These are phyloP conservation scores for Alethe castanea DNA, from an alignment of 2,113 vertebrate genomes.

Conservation along the genomic window DNA sequence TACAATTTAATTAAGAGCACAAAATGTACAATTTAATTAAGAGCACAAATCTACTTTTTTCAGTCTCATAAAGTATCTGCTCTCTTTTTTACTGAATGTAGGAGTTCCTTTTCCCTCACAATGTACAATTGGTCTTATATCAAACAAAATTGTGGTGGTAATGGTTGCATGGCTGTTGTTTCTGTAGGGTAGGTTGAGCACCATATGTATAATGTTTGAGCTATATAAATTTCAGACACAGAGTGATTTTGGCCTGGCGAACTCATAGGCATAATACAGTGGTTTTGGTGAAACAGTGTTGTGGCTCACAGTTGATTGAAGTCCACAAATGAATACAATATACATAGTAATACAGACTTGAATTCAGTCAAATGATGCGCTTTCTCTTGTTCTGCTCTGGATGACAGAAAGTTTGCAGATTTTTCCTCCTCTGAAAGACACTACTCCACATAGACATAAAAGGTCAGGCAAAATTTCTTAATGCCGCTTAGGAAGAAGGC, in stretches of 20 bases:
- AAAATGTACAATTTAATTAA: not conserved
- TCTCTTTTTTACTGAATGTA: not conserved
- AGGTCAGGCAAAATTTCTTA: slow-evolving; percentile 32
- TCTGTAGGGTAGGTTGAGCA: not conserved
- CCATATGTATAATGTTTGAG: not conserved
- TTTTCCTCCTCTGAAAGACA: not conserved
- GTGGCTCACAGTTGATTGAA: not conserved
- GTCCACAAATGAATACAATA: not conserved
- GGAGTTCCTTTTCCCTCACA: not conserved
- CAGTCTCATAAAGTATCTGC: not conserved
- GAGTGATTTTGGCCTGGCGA: rapidly evolving
- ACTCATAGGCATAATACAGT: not conserved
- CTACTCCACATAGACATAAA: not conserved
- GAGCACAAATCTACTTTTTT: not conserved
- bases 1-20: not conserved
- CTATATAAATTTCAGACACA: not conserved
- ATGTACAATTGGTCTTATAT: not conserved
- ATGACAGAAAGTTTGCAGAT: not conserved
- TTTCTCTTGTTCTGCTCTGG: not conserved
- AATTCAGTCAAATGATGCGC: not conserved
- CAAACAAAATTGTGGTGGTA: not conserved
- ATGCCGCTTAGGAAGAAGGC: slow-evolving; percentile 1
- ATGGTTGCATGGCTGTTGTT: not conserved
- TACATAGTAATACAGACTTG: not conserved
- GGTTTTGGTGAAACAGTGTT: not conserved